A percentile compares a stretch with the other conserved stretches of the same genome.
phyloP scores from a whole-genome alignment of 2,888 invertebrate genomes.

The Hedychridium roseum region DNA sequence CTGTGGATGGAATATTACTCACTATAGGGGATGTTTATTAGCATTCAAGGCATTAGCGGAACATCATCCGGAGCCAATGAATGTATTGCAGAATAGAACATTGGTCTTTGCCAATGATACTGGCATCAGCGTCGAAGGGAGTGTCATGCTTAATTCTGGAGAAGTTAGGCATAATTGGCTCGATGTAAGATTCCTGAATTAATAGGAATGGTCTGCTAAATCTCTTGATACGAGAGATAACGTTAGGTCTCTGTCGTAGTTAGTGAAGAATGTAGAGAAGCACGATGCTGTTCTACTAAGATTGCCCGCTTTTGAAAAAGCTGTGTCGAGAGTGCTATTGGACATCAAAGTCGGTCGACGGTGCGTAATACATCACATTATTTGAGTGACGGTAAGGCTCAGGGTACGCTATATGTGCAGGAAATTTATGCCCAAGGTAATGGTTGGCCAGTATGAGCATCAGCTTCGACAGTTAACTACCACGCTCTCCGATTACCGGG shows the following conservation, averaged over 20 bases:
- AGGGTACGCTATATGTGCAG: constrained; percentile 68
- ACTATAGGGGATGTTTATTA: constrained; percentile 89
- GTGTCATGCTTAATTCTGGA: constrained; percentile 88
- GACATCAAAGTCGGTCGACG: constrained; percentile 85
- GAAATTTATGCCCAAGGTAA: constrained; percentile 90
- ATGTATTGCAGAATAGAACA: constrained; percentile 74
- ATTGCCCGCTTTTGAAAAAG: constrained; percentile 85
- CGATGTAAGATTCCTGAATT: constrained; percentile 75
- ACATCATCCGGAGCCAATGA: constrained; percentile 78
- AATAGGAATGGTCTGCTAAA: not conserved
- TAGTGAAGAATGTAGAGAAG: constrained; percentile 81
- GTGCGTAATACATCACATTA: constrained; percentile 64
- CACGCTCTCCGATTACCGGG: constrained; percentile 80
- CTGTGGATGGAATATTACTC: constrained; percentile 88
- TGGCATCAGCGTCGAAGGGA: constrained; percentile 89
- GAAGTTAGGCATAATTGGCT: constrained; percentile 95
- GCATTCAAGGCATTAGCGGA: constrained; percentile 80
- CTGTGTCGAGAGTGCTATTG: constrained; percentile 83
- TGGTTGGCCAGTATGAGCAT: constrained; percentile 85
- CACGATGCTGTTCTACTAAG: constrained; percentile 77
- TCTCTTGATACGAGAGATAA: constrained; percentile 4
- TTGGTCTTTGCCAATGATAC: constrained; percentile 90
- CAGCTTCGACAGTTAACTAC: constrained; percentile 86
- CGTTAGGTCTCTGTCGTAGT: constrained; percentile 65
- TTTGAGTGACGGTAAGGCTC: constrained; percentile 56